Evolutionary conservation across 1,140 invertebrate species (phyloP).

Genomic region (Diploscapter pachys): DNA sequence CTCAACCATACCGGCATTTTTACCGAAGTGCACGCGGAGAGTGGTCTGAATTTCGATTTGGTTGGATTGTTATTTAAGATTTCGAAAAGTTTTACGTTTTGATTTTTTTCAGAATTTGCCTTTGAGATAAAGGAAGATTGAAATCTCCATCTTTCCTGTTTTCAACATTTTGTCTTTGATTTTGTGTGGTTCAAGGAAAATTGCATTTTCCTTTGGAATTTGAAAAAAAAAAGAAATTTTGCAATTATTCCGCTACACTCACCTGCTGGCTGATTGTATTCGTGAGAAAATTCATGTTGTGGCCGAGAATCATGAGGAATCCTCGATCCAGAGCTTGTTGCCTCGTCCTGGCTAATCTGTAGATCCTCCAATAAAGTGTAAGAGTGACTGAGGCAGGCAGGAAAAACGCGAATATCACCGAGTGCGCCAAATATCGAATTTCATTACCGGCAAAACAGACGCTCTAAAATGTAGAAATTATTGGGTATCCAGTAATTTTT

Average conservation of each 20-base stretch:
- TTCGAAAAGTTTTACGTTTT: too few relatives aligned
- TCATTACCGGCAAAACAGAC: conserved; percentile 58
- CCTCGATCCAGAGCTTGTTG: conserved; percentile 56
- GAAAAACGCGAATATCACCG: conserved; percentile 57
- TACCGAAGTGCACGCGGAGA: conserved; percentile 54
- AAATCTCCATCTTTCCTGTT: too few relatives aligned
- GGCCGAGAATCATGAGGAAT: conserved; percentile 58
- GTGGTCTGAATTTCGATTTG: conserved; percentile 47
- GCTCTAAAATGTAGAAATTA: conserved; percentile 33
- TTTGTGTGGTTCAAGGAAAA: too few relatives aligned
- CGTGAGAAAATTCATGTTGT: conserved; percentile 59
- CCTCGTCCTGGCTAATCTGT: conserved; percentile 52
- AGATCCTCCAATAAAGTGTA: conserved; percentile 58
- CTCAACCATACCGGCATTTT: conserved; percentile 58
- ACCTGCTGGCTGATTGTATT: conserved; percentile 42
- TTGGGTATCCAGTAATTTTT: background rate
- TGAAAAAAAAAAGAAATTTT: too few relatives aligned
- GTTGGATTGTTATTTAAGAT: too few relatives aligned
- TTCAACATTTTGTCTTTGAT: too few relatives aligned
- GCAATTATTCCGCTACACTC: background rate
- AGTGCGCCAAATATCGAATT: conserved; percentile 57
- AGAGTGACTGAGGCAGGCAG: conserved; percentile 54
- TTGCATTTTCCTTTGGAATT: too few relatives aligned
- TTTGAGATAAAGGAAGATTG: too few relatives aligned
- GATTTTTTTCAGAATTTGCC: too few relatives aligned